Conservation (phyloP, 2,797 vertebrate genomes). For the Galago senegalensis region DNA sequence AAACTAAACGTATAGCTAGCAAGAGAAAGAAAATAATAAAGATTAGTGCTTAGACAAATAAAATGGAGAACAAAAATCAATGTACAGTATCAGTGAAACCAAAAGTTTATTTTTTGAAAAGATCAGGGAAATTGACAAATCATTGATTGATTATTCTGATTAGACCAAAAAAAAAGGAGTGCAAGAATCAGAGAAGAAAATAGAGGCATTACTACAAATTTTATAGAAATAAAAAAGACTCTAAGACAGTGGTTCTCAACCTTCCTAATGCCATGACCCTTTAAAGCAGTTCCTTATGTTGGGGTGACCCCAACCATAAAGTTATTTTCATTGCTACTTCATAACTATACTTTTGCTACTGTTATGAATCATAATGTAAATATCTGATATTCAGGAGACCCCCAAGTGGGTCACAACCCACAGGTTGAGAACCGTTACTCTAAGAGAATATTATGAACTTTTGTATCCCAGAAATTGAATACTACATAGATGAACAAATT, state of each 20-base stretch:
- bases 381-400: no score
- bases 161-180: neutral
- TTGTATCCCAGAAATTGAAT: neutral
- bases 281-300: no score
- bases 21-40: neutral
- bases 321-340: no score
- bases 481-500: neutral
- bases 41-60: neutral
- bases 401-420: no score
- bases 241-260: no score
- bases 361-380: no score
- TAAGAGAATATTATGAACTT: neutral
- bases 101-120: neutral
- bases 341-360: no score
- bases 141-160: neutral
- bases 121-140: neutral
- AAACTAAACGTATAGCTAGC: neutral
- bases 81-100: neutral
- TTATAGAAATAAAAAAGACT: neutral
- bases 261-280: no score
- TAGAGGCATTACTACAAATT: neutral
- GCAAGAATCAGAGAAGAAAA: neutral
- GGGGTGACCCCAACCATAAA: no score
- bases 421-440: no score
- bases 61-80: neutral